Evolutionary conservation across 64 coral and sea anemone species (phyloP).

Genomic region (Porites lutea): DNA sequence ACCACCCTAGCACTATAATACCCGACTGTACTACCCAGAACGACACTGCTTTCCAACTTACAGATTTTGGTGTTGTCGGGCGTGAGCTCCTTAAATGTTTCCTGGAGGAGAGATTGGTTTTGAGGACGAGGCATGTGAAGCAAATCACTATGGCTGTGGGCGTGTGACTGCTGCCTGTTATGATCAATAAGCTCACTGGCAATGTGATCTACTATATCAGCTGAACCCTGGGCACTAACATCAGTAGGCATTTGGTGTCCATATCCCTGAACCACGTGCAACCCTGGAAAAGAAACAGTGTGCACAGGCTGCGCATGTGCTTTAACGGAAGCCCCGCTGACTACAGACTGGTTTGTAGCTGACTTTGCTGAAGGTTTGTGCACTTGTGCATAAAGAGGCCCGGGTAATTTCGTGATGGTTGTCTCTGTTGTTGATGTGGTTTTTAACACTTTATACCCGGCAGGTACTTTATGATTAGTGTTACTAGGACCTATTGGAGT

Average conservation of each 20-base stretch:
- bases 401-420: background rate
- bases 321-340: background rate
- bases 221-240: background rate
- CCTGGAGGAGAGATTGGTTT: constrained; percentile 18
- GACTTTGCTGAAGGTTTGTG: background rate
- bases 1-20: too few relatives aligned
- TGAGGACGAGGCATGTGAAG: background rate
- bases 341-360: background rate
- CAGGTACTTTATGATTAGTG: background rate
- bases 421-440: background rate
- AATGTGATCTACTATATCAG: constrained; percentile 9
- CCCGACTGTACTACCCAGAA: background rate
- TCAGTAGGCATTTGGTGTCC: background rate
- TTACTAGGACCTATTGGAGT: background rate
- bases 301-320: background rate
- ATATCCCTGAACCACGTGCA: constrained; percentile 17
- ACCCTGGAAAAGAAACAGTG: background rate
- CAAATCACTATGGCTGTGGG: background rate
- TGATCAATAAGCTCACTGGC: constrained; percentile 26
- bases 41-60: background rate
- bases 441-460: background rate
- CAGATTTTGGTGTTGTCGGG: constrained; percentile 26
- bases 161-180: background rate
- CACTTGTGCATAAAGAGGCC: background rate
- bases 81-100: constrained; percentile 35